A percentile compares a stretch with the other conserved stretches of the same genome.
Conservation (phyloP, 2,797 vertebrate genomes). For the Cygnus olor region DNA sequence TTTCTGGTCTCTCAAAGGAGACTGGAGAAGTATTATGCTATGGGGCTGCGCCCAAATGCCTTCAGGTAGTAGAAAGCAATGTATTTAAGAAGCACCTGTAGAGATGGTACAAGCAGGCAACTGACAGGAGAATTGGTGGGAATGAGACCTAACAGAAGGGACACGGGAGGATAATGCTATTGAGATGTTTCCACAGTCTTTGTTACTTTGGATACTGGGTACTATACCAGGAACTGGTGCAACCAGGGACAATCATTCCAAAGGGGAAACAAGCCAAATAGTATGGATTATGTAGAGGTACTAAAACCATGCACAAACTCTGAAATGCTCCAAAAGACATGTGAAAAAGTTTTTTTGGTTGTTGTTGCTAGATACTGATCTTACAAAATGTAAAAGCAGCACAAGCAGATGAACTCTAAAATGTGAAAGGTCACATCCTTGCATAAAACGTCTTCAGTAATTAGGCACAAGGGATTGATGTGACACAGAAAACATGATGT, state of each 20-base stretch:
- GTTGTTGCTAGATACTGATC: not conserved
- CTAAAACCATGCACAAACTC: not conserved
- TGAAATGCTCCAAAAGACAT: not conserved
- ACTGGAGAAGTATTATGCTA: not conserved
- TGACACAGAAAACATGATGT: not conserved
- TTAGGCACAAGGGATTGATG: not conserved
- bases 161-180: not conserved
- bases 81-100: not conserved
- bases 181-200: not conserved
- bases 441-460: not conserved
- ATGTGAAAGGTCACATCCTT: not conserved
- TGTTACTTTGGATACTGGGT: not conserved
- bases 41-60: not conserved
- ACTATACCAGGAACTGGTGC: not conserved
- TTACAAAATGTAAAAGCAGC: not conserved
- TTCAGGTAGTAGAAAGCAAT: not conserved
- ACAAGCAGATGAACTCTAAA: not conserved
- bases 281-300: not conserved
- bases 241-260: not conserved
- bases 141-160: not conserved
- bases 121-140: not conserved
- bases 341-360: not conserved
- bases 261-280: not conserved
- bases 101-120: not conserved
- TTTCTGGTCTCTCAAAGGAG: not conserved